Base-by-base conservation (phyloP, 1,140 invertebrate genomes). In the Mycetomoellerius zeteki region DNA sequence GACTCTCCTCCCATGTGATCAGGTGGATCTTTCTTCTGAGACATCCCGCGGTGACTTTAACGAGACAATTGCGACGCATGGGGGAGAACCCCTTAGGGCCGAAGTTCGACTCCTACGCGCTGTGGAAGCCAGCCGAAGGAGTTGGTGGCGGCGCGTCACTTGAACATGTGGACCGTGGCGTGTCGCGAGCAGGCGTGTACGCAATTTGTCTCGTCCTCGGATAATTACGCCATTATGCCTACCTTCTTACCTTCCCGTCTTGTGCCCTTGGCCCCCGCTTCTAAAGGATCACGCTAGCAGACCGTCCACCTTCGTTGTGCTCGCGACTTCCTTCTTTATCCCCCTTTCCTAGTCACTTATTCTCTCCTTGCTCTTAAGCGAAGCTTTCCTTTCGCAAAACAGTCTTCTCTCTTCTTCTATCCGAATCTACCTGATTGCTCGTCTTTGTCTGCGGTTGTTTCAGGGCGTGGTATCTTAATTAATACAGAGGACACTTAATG, bases 161-260 rank as follows among this genome's bases (percentile, higher is more conserved):
- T 73, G 88, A 88, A 87, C 91, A 91, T 71, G 91, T 80, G 87
- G 87, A 92, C 87, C 69, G 64, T 92, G 87, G 90, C 91, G 92
- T 91, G 93, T 93, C 93, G 88, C 88, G 92, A 72, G 87, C 92
- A 92, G 92, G 91, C 93, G 93, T 94, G 94, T 94, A 94, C 85
- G 92, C 93, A 94, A 94, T 94, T 94, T 94, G 94, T 94, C 93
- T 94, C 93, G 91, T 94, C 90, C 92, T 88, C 88, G 91, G 93
- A 94, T 94, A 94, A 94, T 94, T 94, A 94, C 93, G 89, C 92
- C 93, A 94, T 93, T 94, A 94, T 94, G 91, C 88, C 86, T 91
- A 86, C 90, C 89, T 92, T 88, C 89, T 85, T 90, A 82, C 89
- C 89, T 73, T 73, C 86, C 88, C 87, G 82, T 85, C 89, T 88